Percentiles rank a stretch among this genome's conserved stretches.
phyloP scores from a whole-genome alignment of 37 sponge, comb jelly and placozoan genomes.

The Geodia barretti region DNA sequence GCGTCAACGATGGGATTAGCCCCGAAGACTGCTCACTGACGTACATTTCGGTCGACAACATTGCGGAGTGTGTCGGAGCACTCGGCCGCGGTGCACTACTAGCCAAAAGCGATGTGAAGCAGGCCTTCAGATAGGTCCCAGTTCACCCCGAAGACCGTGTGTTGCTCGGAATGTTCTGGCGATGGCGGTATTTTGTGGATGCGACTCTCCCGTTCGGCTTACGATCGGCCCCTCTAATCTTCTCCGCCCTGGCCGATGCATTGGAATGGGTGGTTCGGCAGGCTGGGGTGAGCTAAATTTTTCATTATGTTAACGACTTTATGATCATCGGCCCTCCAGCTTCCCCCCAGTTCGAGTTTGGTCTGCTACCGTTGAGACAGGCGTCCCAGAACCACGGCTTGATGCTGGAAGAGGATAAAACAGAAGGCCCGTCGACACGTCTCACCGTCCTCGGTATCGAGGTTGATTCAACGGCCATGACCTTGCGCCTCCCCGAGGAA shows the following conservation, averaged over 20 bases:
- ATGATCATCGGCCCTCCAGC: background rate
- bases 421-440: slow-evolving; percentile 19
- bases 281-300: background rate
- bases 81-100: slow-evolving; percentile 23
- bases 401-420: slow-evolving; percentile 15
- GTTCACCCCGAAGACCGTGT: slow-evolving; percentile 39
- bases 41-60: slow-evolving; percentile 6
- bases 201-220: slow-evolving; percentile 22
- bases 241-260: slow-evolving; percentile 23
- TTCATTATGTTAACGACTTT: slow-evolving; percentile 14
- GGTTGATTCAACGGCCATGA: slow-evolving; percentile 5
- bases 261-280: background rate
- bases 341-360: too few species aligned
- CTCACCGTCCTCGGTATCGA: slow-evolving; percentile 29
- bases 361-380: too few species aligned
- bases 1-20: slow-evolving; percentile 20
- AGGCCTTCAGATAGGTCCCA: slow-evolving; percentile 16
- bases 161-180: slow-evolving; percentile 20
- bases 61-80: background rate
- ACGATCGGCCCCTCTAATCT: slow-evolving; percentile 22
- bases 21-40: background rate
- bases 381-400: slow-evolving; percentile 1
- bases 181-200: slow-evolving; percentile 1
- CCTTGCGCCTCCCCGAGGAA: slow-evolving; percentile 10
- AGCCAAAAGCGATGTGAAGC: slow-evolving; percentile 31